Conservation (phyloP, 2,113 vertebrate genomes). For the Agelaius tricolor region DNA sequence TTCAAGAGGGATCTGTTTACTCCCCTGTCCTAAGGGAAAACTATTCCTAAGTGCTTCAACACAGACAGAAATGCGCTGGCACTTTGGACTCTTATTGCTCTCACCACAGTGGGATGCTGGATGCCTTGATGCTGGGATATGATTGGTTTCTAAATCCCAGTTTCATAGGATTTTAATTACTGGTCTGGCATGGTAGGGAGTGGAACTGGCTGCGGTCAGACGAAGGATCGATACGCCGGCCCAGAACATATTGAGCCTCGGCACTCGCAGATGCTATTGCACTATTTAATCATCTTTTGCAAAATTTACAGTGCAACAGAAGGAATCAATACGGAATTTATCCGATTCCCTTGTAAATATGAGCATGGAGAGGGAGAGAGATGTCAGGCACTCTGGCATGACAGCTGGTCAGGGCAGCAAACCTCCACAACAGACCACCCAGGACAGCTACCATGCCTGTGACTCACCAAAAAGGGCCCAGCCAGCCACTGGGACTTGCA, state of each 20-base stretch:
- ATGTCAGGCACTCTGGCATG: constrained; percentile 45
- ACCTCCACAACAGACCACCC: neutral
- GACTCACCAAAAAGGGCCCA: neutral
- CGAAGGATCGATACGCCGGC: constrained; percentile 73
- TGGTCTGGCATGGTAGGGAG: constrained; percentile 68
- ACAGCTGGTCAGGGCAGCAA: neutral
- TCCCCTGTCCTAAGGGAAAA: constrained; percentile 52
- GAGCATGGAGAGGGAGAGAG: constrained; percentile 49
- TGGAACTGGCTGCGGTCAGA: constrained; percentile 67
- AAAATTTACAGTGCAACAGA: constrained; percentile 78
- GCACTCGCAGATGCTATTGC: constrained; percentile 74
- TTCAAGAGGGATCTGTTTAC: constrained; percentile 40
- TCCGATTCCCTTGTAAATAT: constrained; percentile 74
- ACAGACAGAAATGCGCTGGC: constrained; percentile 55
- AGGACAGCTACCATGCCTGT: neutral
- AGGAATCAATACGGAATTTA: constrained; percentile 80
- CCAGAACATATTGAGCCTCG: constrained; percentile 77
- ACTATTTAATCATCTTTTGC: constrained; percentile 83
- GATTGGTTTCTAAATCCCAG: constrained; percentile 77
- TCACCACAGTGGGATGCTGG: constrained; percentile 45
- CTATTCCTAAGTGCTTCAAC: constrained; percentile 25
- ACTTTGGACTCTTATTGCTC: constrained; percentile 65
- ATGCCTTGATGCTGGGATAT: constrained; percentile 32
- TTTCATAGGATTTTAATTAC: constrained; percentile 79
- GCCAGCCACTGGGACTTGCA: neutral